Evolutionary conservation across 1,140 invertebrate genomes (phyloP).

Genomic region (Sinella curviseta): DNA sequence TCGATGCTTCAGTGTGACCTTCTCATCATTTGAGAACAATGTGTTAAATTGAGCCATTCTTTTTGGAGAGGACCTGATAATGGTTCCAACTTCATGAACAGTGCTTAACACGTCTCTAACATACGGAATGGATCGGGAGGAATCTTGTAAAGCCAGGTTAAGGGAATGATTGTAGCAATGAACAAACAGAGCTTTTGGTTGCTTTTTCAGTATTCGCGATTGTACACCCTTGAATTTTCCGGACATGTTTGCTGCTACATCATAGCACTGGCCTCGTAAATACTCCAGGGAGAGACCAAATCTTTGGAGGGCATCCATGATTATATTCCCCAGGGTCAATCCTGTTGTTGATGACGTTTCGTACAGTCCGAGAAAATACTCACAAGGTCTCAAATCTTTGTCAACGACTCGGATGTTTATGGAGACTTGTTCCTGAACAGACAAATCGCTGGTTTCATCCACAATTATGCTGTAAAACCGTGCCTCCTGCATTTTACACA

Average conservation of each 20-base stretch:
- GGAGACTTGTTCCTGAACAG: conserved; percentile 4
- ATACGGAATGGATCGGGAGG: background rate
- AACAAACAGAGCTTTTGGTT: conserved; percentile 18
- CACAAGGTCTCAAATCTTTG: background rate
- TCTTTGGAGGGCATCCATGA: background rate
- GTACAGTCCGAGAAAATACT: conserved; percentile 10
- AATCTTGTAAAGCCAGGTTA: conserved; percentile 29
- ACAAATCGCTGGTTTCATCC: conserved; percentile 14
- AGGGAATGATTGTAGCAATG: conserved; percentile 22
- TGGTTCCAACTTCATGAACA: background rate
- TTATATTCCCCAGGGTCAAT: background rate
- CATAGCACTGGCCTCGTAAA: background rate
- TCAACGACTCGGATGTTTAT: background rate
- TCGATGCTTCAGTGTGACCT: background rate
- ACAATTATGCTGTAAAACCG: background rate
- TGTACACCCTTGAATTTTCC: background rate
- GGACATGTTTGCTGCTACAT: background rate
- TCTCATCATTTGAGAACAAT: background rate
- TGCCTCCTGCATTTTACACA: background rate
- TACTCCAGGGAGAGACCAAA: background rate
- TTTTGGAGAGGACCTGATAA: background rate
- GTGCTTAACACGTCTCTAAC: background rate
- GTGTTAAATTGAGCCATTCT: background rate
- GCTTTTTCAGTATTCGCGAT: background rate
- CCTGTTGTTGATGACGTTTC: background rate